phyloP scores from a whole-genome alignment of 2,113 vertebrate genomes.

The Semnornis frantzii region DNA sequence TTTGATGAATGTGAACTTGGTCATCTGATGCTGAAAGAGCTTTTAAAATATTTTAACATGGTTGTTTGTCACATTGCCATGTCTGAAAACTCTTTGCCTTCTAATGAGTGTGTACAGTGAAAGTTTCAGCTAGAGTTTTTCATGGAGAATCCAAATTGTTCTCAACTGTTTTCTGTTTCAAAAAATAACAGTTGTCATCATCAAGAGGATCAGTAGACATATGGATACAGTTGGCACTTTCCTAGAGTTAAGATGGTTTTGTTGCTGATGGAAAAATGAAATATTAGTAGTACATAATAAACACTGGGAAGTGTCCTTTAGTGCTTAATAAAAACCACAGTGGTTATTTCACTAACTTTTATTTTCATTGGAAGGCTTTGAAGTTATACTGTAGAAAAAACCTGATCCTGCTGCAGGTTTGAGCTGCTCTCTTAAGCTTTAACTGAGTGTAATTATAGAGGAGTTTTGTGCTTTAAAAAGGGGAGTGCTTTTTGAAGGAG shows the following conservation, averaged over 20 bases:
- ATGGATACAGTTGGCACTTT: background rate
- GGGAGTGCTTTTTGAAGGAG: background rate
- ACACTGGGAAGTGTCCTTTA: background rate
- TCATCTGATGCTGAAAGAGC: background rate
- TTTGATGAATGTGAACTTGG: background rate
- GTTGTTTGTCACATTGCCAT: background rate
- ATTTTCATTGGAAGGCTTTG: background rate
- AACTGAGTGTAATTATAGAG: background rate
- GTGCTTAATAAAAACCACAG: background rate
- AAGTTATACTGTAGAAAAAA: background rate
- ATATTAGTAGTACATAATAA: background rate
- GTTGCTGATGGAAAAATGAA: background rate
- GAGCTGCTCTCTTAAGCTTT: background rate
- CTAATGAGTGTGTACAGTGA: fast-evolving
- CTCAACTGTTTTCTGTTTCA: background rate
- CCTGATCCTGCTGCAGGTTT: background rate
- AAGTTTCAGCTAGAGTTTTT: background rate
- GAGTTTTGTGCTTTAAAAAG: background rate
- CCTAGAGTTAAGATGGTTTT: background rate
- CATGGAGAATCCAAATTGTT: background rate
- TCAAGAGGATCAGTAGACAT: background rate
- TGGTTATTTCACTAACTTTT: background rate
- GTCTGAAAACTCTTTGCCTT: background rate
- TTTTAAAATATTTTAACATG: background rate
- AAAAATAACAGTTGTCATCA: background rate